Evolutionary conservation across 53 echinoderm and acorn worm species (phyloP).

Genomic region (Actinopyga echinites): DNA sequence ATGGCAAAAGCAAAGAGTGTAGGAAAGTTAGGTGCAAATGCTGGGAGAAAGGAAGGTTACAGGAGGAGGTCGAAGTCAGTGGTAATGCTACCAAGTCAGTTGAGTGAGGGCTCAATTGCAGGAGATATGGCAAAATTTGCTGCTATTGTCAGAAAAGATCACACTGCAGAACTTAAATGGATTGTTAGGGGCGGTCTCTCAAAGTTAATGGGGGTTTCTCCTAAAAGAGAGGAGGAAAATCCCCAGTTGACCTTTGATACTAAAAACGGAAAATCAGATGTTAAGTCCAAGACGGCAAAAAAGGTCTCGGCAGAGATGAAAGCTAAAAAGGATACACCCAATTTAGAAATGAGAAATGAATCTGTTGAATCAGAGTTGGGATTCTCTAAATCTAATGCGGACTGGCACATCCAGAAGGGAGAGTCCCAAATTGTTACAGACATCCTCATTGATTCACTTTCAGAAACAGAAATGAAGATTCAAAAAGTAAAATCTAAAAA

Average conservation of each 20-base stretch:
- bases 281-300: background rate
- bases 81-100: background rate
- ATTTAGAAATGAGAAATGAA: too few relatives aligned
- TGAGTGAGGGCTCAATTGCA: constrained; percentile 57
- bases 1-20: background rate
- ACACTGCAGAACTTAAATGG: constrained; percentile 56
- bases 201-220: constrained; percentile 74
- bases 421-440: too few relatives aligned
- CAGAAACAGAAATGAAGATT: too few relatives aligned
- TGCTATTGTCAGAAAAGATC: constrained; percentile 59
- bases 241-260: background rate
- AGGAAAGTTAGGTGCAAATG: background rate
- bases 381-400: too few relatives aligned
- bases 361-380: too few relatives aligned
- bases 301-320: background rate
- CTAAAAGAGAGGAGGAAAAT: background rate
- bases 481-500: too few relatives aligned
- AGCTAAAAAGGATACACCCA: too few relatives aligned
- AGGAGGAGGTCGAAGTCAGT: background rate
- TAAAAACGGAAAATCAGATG: too few relatives aligned
- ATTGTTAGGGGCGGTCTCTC: constrained; percentile 66
- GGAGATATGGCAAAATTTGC: constrained; percentile 82
- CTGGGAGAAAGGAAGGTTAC: too few relatives aligned
- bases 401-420: too few relatives aligned
- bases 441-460: too few relatives aligned